Evolutionary conservation across 2,113 vertebrate species (phyloP).

Genomic region (Labrus mixtus): DNA sequence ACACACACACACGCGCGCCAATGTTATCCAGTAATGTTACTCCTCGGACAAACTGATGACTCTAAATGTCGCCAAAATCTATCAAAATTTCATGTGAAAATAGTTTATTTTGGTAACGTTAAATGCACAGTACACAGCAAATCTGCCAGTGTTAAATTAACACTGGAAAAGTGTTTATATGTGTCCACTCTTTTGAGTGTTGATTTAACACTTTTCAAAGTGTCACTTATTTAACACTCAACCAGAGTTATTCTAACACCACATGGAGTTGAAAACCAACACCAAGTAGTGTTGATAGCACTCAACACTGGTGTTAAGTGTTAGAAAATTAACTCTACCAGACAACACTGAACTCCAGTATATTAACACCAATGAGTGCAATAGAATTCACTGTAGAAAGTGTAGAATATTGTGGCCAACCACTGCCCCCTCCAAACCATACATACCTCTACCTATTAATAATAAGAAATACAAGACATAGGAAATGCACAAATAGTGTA

Average conservation of each 20-base stretch:
- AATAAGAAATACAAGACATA: not conserved
- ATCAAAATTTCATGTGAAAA: too few species aligned
- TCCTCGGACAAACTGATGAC: too few species aligned
- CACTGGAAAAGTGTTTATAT: not conserved
- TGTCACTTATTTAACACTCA: not conserved
- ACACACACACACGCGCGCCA: too few species aligned
- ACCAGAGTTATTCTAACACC: not conserved
- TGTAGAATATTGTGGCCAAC: not conserved
- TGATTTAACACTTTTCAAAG: not conserved
- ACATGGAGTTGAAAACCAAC: not conserved
- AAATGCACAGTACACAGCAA: slow-evolving; percentile 5
- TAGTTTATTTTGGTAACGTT: too few species aligned
- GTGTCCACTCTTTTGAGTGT: not conserved
- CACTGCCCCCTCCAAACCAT: not conserved
- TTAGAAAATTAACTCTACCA: not conserved
- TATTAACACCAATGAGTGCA: not conserved
- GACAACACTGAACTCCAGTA: not conserved
- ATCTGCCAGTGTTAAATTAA: not conserved
- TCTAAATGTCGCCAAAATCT: too few species aligned
- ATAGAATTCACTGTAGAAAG: not conserved
- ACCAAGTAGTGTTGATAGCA: not conserved
- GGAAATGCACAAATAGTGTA: not conserved
- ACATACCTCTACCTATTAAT: too few species aligned
- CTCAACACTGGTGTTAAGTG: not conserved
- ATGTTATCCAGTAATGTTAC: too few species aligned